Conservation (phyloP, 2,888 invertebrate species). For the Choreutis nemorana region DNA sequence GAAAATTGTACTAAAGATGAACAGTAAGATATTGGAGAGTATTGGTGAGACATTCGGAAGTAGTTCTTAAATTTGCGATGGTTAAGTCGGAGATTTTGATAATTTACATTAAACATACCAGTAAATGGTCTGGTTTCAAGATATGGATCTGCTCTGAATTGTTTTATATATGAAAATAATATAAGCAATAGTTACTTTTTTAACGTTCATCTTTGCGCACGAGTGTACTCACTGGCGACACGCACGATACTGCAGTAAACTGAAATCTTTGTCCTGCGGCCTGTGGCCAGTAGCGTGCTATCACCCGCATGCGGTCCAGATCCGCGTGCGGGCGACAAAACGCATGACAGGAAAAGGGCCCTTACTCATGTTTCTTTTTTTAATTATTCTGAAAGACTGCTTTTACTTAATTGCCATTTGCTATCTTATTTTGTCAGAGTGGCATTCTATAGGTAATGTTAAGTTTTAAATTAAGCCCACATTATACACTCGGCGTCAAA, state of each 20-base stretch:
- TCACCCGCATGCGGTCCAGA: background rate
- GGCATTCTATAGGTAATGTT: no score
- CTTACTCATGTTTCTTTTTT: no score
- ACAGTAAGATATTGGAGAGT: no score
- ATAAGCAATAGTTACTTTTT: no score
- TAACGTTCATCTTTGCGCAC: constrained; percentile 4
- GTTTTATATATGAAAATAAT: constrained; percentile 2
- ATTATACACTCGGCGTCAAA: no score
- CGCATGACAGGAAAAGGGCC: background rate
- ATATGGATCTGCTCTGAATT: constrained; percentile 3
- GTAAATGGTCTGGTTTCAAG: constrained; percentile 4
- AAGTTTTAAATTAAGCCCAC: no score
- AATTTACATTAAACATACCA: constrained; percentile 6
- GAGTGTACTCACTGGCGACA: constrained; percentile 5
- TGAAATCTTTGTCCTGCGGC: constrained; percentile 6
- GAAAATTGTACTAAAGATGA: no score
- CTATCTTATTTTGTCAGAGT: no score
- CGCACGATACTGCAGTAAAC: no score
- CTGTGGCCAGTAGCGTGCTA: background rate
- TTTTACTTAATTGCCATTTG: no score
- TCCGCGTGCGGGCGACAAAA: background rate
- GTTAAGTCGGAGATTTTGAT: constrained; percentile 5
- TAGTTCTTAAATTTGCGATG: constrained; percentile 7
- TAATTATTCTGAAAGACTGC: no score
- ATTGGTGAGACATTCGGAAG: constrained; percentile 8